A percentile compares a stretch with the other conserved stretches of the same genome.
These are phyloP conservation scores for Phymatocera aterrima DNA, from an alignment of 2,888 invertebrate species.

Conservation along the genomic window DNA sequence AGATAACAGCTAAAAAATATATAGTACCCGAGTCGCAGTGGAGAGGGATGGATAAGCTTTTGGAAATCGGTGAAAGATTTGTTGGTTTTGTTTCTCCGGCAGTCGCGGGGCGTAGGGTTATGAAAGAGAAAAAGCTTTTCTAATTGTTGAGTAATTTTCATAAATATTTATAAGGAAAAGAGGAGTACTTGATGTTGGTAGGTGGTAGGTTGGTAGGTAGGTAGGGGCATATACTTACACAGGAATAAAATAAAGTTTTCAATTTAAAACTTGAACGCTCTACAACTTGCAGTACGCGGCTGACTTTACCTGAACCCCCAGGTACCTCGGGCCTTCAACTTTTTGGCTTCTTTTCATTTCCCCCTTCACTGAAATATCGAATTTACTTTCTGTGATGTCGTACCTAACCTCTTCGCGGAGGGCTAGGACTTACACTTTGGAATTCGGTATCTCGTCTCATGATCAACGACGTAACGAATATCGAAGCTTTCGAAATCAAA, in stretches of 20 bases:
- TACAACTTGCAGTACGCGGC: neutral
- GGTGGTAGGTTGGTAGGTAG: too few relatives aligned
- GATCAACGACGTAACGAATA: neutral
- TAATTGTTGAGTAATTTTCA: neutral
- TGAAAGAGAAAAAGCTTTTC: neutral
- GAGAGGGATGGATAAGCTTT: neutral
- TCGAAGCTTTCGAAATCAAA: slow-evolving; percentile 4
- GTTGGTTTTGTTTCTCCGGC: neutral
- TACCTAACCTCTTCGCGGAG: neutral
- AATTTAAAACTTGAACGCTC: slow-evolving; percentile 12
- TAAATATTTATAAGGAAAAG: neutral
- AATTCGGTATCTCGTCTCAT: slow-evolving; percentile 1
- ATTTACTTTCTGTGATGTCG: neutral
- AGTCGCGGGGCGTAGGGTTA: neutral
- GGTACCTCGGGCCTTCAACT: too few relatives aligned
- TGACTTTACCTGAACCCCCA: slow-evolving; percentile 7
- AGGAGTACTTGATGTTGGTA: neutral
- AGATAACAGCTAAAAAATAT: slow-evolving; percentile 20
- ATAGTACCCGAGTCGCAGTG: neutral
- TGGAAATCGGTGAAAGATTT: neutral
- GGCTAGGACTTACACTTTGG: neutral
- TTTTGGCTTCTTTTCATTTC: neutral
- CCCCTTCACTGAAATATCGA: neutral
- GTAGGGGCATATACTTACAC: neutral
- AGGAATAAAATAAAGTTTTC: slow-evolving; percentile 12